phyloP scores from a whole-genome alignment of 2,888 invertebrate genomes.

The Drosophila nr. medialis region DNA sequence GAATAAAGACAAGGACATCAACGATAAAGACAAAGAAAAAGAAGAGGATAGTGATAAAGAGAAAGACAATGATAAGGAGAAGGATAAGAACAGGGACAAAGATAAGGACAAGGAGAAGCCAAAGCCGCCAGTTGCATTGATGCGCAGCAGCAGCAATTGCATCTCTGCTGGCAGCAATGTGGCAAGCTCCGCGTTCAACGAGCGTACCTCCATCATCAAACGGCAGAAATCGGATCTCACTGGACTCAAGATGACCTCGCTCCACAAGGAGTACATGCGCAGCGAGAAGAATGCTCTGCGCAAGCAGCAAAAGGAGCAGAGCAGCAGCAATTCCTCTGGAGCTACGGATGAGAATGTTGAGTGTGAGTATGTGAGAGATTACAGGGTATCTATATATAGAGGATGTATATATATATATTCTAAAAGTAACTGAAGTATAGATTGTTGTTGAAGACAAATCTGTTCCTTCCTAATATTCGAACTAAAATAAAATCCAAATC shows the following conservation, averaged over 20 bases:
- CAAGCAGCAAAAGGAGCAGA: slow-evolving; percentile 62
- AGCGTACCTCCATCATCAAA: slow-evolving; percentile 80
- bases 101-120: slow-evolving; percentile 29
- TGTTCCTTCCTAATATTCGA: not conserved
- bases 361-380: slow-evolving; percentile 36
- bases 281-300: slow-evolving; percentile 82
- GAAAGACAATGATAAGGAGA: slow-evolving; percentile 27
- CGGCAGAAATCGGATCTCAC: slow-evolving; percentile 88
- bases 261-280: slow-evolving; percentile 84
- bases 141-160: slow-evolving; percentile 39
- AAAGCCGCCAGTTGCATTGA: slow-evolving; percentile 15
- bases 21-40: slow-evolving; percentile 20
- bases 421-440: not conserved
- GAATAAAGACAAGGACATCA: slow-evolving; percentile 49
- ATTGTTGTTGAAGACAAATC: not conserved
- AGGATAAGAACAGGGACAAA: slow-evolving; percentile 18
- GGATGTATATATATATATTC: not conserved
- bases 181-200: slow-evolving; percentile 19
- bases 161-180: slow-evolving; percentile 12
- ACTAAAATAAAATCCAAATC: not conserved
- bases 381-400: not conserved
- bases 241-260: slow-evolving; percentile 86
- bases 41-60: slow-evolving; percentile 22
- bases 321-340: slow-evolving; percentile 30
- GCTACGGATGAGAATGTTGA: slow-evolving; percentile 68